Evolutionary conservation across 2,797 vertebrate species (phyloP), one percentile per base, ranked within the genome.

Genomic region (Dromococcyx pavoninus): DNA sequence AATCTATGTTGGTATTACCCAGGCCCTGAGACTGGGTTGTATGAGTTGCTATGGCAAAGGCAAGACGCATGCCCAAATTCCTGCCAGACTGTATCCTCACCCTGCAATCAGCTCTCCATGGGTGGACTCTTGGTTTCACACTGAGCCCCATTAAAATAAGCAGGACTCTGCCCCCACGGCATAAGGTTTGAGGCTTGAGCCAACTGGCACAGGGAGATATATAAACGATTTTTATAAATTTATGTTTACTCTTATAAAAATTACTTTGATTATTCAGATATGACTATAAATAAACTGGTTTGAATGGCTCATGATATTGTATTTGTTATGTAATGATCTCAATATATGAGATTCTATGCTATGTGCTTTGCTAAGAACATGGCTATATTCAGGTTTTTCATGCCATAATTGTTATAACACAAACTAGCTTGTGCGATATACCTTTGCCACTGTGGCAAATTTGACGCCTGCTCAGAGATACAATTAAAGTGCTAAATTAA

Each of bases 391-490:
- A 7, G 17, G 37, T 37, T 61, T 76, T 58, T n/a, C 10, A 2
- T 30, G 50, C 1, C 56, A 37, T 1, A 4, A 11, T 4, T 16
- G 13, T 5, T 7, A 9, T 4, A 10, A 1, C 0, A 10, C 57
- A 65, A 32, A 28, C 35, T 10, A 50, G 6, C 17, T 74, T 66
- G 56, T 4, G 24, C 1, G 32, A 46, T 22, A 12, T 3, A 33
- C 58, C 46, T 61, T 60, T 79, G 58, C 35, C 35, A 6, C 43
- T 5, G 9, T 35, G 30, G n/a, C 32, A 79, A 32, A 39, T 8
- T 16, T 56, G 64, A 46, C 23, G 17, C 17, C 66, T 43, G 41
- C 7, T 56, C 10, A 46, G 35, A 22, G 50, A 5, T 28, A n/a
- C 4, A 23, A 12, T 18, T 61, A 23, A 37, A 48, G 13, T 43